phyloP scores from a whole-genome alignment of 92 coral and sea anemone genomes.

The Bergia sp. region DNA sequence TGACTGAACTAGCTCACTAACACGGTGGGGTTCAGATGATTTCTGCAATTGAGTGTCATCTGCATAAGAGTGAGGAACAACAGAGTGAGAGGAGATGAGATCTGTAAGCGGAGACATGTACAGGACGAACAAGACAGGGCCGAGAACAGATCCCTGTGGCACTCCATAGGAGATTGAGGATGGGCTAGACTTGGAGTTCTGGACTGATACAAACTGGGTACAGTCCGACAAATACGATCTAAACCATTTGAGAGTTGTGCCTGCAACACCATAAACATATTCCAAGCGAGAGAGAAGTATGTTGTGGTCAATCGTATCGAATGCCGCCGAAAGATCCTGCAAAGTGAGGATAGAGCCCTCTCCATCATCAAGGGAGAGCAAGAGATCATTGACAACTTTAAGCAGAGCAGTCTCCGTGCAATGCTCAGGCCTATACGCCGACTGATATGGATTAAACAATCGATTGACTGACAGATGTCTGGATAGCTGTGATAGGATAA shows the following conservation, averaged over 20 bases:
- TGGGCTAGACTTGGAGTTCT: not conserved
- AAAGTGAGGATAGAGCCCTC: not conserved
- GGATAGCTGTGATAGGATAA: not conserved
- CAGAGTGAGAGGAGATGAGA: not conserved
- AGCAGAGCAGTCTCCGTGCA: not conserved
- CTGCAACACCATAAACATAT: not conserved
- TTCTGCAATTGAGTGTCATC: not conserved
- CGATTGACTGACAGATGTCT: not conserved
- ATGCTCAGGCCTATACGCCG: not conserved
- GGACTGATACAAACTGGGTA: not conserved
- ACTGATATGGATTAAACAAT: not conserved
- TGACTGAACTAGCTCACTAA: not conserved
- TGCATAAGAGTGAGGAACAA: not conserved
- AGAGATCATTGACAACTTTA: not conserved
- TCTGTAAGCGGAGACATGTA: not conserved
- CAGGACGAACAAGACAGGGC: not conserved
- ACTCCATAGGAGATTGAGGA: not conserved
- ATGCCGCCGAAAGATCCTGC: not conserved
- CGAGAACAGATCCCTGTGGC: not conserved
- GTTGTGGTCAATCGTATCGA: not conserved
- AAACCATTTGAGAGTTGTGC: not conserved
- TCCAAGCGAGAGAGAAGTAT: not conserved
- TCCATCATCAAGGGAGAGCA: not conserved
- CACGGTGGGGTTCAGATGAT: conserved; percentile 2
- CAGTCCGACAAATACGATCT: not conserved